Conservation (phyloP, 2,888 invertebrate genomes). For the Schizaphis graminum region DNA sequence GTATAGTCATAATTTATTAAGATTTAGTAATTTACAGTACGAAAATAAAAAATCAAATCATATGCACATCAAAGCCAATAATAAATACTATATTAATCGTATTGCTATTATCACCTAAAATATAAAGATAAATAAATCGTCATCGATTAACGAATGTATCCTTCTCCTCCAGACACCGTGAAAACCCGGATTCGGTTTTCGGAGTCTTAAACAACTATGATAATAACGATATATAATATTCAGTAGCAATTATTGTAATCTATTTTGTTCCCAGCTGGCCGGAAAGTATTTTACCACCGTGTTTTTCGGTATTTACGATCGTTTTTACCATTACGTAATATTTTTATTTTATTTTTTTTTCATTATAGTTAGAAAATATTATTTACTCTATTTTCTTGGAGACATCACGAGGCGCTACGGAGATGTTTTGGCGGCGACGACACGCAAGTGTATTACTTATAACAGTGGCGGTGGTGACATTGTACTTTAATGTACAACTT, state of each 20-base stretch:
- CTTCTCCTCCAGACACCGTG: rapidly evolving
- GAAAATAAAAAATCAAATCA: too few species aligned
- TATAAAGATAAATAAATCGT: not conserved
- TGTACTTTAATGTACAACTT: conserved; percentile 5
- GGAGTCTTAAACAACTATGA: too few species aligned
- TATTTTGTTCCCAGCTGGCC: not conserved
- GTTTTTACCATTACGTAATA: not conserved
- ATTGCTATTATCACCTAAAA: not conserved
- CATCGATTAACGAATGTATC: not conserved
- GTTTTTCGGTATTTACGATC: not conserved
- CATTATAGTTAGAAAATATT: too few species aligned
- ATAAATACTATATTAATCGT: not conserved
- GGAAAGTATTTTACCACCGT: not conserved
- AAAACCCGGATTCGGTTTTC: not conserved
- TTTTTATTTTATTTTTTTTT: not conserved
- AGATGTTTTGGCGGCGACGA: not conserved
- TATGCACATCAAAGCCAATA: too few species aligned
- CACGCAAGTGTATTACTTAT: not conserved
- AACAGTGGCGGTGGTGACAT: not conserved
- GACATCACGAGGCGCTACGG: not conserved
- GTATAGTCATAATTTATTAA: too few species aligned
- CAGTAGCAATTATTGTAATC: not conserved
- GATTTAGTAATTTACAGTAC: too few species aligned
- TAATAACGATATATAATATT: not conserved
- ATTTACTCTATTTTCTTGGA: not conserved